Evolutionary conservation across 2,888 invertebrate genomes (phyloP).

Genomic region (Apomyelois bistriatella): DNA sequence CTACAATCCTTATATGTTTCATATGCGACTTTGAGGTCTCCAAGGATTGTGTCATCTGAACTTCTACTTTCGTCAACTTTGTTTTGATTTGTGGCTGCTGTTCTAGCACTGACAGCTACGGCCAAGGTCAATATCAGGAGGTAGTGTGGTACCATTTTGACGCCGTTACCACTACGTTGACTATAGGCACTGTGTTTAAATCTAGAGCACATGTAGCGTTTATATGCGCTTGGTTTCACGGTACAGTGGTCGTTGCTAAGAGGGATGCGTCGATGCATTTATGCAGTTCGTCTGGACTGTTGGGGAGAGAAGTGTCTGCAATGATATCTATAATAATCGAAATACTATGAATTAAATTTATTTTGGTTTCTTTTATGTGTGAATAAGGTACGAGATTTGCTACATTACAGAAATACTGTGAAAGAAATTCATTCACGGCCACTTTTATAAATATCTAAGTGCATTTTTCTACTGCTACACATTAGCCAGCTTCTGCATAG

Average conservation of each 20-base stretch:
- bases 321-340: not conserved
- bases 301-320: slow-evolving; percentile 28
- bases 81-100: slow-evolving; percentile 72
- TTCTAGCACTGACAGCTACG: slow-evolving; percentile 73
- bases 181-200: slow-evolving; percentile 66
- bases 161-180: slow-evolving; percentile 6
- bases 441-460: too few species aligned
- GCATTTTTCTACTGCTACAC: too few species aligned
- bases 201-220: slow-evolving; percentile 65
- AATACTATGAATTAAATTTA: too few species aligned
- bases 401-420: too few species aligned
- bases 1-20: slow-evolving; percentile 91
- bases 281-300: slow-evolving; percentile 51
- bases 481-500: too few species aligned
- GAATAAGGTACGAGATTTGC: too few species aligned
- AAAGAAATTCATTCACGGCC: too few species aligned
- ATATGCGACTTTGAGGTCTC: slow-evolving; percentile 86
- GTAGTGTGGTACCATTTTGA: slow-evolving; percentile 78
- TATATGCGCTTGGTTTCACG: slow-evolving; percentile 77
- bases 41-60: slow-evolving; percentile 74
- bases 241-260: slow-evolving; percentile 62
- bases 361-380: too few species aligned
- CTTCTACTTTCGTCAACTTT: slow-evolving; percentile 61
- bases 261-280: slow-evolving; percentile 75
- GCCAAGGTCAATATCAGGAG: slow-evolving; percentile 78